Percentiles rank a stretch among this genome's conserved stretches.
These are phyloP conservation scores for Lasioglossum lativentre DNA, from an alignment of 2,888 invertebrate genomes.

Conservation along the genomic window DNA sequence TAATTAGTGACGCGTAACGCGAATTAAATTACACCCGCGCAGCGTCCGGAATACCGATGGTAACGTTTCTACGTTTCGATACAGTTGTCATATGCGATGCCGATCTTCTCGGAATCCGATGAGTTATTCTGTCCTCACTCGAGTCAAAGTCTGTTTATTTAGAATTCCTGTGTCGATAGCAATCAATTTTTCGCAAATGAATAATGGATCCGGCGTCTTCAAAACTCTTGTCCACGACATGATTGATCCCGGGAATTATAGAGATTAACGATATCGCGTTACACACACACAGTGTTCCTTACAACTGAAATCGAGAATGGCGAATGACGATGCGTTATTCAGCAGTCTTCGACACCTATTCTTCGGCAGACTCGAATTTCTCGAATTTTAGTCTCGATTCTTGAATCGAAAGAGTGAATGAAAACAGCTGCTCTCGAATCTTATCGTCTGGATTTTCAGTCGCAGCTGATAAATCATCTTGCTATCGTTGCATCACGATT, in stretches of 20 bases:
- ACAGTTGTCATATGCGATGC: background rate
- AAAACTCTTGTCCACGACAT: background rate
- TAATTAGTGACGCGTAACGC: slow-evolving; percentile 29
- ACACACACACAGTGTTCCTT: background rate
- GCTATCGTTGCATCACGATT: background rate
- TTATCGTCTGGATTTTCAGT: background rate
- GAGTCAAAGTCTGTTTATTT: slow-evolving; percentile 1
- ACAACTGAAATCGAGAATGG: background rate
- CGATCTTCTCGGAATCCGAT: background rate
- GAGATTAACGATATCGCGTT: background rate
- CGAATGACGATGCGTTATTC: background rate
- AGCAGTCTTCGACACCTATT: background rate
- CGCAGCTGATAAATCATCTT: background rate
- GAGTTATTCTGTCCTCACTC: background rate
- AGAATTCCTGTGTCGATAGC: background rate
- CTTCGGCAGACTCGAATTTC: background rate
- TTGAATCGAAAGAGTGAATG: background rate
- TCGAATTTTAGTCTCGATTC: background rate
- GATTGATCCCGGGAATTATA: background rate
- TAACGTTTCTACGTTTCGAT: background rate
- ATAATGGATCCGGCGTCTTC: background rate
- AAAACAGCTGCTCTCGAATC: background rate
- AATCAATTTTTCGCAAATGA: background rate
- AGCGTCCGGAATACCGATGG: background rate
- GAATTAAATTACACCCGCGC: slow-evolving; percentile 30